Evolutionary conservation across 2,888 invertebrate genomes (phyloP).

Genomic region (Archips crataeganus): DNA sequence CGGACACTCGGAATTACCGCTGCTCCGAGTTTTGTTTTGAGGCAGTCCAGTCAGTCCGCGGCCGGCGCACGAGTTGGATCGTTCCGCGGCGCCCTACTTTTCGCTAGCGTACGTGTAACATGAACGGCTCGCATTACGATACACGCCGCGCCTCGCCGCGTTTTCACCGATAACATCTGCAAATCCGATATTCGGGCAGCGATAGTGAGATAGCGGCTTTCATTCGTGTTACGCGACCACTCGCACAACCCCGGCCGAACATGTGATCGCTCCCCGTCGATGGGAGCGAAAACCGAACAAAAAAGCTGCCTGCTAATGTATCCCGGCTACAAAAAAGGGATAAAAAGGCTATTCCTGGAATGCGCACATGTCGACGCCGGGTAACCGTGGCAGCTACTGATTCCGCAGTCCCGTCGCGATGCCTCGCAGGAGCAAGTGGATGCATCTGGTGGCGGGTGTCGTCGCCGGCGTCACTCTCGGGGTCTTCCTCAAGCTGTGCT

Average conservation of each 20-base stretch:
- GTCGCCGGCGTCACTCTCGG: slow-evolving; percentile 86
- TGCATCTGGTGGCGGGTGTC: slow-evolving; percentile 84
- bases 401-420: slow-evolving; percentile 69
- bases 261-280: slow-evolving; percentile 76
- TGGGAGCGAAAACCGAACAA: slow-evolving; percentile 72
- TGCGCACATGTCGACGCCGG: slow-evolving; percentile 80
- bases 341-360: slow-evolving; percentile 82
- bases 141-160: slow-evolving; percentile 70
- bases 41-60: slow-evolving; percentile 73
- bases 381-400: slow-evolving; percentile 69
- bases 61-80: slow-evolving; percentile 71
- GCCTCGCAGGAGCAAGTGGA: slow-evolving; percentile 82
- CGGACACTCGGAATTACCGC: slow-evolving; percentile 77
- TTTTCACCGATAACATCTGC: slow-evolving; percentile 77
- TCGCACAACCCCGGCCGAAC: slow-evolving; percentile 58
- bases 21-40: slow-evolving; percentile 77
- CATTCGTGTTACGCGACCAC: slow-evolving; percentile 68
- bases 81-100: slow-evolving; percentile 52
- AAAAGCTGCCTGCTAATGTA: slow-evolving; percentile 78
- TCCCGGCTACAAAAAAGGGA: slow-evolving; percentile 78
- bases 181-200: slow-evolving; percentile 76
- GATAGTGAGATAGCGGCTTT: slow-evolving; percentile 74
- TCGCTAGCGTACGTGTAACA: slow-evolving; percentile 56
- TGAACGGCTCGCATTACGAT: slow-evolving; percentile 73
- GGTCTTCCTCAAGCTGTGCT: slow-evolving; percentile 80